These are phyloP conservation scores for Halictus rubicundus DNA, from an alignment of 1,140 invertebrate genomes.

Conservation along the genomic window DNA sequence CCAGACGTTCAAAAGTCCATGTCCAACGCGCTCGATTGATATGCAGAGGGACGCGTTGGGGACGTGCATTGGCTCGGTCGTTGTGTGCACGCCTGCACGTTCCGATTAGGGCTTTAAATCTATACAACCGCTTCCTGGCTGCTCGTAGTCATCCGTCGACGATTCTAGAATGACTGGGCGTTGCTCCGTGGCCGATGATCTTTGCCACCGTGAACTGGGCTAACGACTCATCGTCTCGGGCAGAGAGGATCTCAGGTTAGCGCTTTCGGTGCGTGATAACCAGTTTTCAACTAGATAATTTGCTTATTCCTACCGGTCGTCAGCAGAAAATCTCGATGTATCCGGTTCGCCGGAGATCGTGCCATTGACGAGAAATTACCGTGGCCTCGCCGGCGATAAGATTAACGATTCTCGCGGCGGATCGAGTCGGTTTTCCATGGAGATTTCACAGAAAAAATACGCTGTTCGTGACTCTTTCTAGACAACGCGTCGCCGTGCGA, in stretches of 20 bases:
- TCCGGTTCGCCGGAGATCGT: too few species aligned
- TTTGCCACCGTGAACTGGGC: too few species aligned
- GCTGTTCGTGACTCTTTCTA: neutral
- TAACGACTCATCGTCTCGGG: too few species aligned
- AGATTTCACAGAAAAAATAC: neutral
- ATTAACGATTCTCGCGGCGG: neutral
- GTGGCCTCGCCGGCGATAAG: neutral
- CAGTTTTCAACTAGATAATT: too few species aligned
- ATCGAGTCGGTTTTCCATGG: neutral
- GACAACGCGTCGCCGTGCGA: too few species aligned
- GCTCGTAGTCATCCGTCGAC: neutral
- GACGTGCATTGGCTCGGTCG: neutral
- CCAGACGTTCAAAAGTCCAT: neutral
- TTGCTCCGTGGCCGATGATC: too few species aligned
- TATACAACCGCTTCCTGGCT: constrained; percentile 40
- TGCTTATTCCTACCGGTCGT: too few species aligned
- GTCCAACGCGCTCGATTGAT: too few species aligned
- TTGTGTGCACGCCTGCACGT: neutral
- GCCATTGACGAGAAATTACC: neutral
- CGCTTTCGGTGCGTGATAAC: too few species aligned
- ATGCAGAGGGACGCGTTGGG: neutral
- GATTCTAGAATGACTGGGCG: constrained; percentile 18
- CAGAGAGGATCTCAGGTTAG: too few species aligned
- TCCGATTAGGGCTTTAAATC: constrained; percentile 26
- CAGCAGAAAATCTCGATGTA: too few species aligned